Evolutionary conservation across 2,797 vertebrate species (phyloP), one percentile per base, ranked within the genome.

Genomic region (Apogon hyalosoma): DNA sequence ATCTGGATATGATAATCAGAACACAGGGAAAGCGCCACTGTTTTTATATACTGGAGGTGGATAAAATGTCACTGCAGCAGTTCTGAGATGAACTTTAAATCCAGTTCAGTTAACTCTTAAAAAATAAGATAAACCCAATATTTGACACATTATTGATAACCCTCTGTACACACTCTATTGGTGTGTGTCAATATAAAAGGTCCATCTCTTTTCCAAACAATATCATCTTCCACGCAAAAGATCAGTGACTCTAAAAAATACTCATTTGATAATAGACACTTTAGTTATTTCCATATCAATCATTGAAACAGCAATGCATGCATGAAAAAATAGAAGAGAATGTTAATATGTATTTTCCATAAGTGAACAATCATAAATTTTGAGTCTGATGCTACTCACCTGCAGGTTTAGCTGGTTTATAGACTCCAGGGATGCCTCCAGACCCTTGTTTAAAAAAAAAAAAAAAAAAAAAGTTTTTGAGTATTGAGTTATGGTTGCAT

Each of bases 341-440:
- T 59, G 36, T 50, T 49, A 53, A 64, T 61, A 51, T 12, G 1
- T 7, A 56, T 68, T 62, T 63, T 58, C 63, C 54, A 46, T 47
- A 46, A 10, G 1, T 19, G 46, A n/a, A 10, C 21, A 48, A 70
- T 59, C 41, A 68, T 80, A 59, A 81, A 70, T 75, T 15, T 10
- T 59, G 28, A 11, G 21, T 74, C 11, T 76, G 40, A 58, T 46
- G 53, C 13, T 55, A 76, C 90, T 90, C 76, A 94, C 94, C 93
- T 84, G 78, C 90, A 85, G 91, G 61, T 87, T 94, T 95, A n/a
- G 90, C 91, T 63, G 91, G 92, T 88, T 94, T 94, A 81, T 91
- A 94, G 69, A 87, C 92, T 0, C 48, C 41, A 33, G 87, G 88
- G 75, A 89, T 82, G 57, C 87, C 81, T 68, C 85, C 93, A 84